Percentiles rank a stretch among this genome's conserved stretches.
These are phyloP conservation scores for Arge pagana DNA, from an alignment of 2,888 invertebrate genomes.

Conservation along the genomic window DNA sequence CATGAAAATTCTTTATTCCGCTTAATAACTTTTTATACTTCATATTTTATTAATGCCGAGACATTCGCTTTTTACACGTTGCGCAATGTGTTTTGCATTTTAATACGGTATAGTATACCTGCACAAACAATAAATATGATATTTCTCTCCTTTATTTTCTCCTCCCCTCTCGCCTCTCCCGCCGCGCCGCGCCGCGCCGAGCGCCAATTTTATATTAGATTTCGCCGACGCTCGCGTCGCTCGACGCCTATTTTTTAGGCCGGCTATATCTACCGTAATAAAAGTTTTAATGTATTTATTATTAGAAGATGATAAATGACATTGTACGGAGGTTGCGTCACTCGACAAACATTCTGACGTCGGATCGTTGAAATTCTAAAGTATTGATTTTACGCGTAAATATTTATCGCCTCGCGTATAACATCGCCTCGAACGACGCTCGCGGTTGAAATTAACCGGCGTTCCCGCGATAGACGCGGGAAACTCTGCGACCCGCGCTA, in stretches of 20 bases:
- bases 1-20: conserved; percentile 49
- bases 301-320: conserved; percentile 50
- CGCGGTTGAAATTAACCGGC: no score
- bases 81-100: conserved; percentile 55
- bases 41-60: conserved; percentile 51
- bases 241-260: conserved; percentile 1
- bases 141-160: conserved; percentile 12
- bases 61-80: conserved; percentile 32
- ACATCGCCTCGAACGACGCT: no score
- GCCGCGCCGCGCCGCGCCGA: neutral
- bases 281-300: conserved; percentile 50
- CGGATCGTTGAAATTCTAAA: neutral
- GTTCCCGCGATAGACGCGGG: no score
- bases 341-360: conserved; percentile 15
- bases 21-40: conserved; percentile 53
- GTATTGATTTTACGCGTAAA: conserved; percentile 16
- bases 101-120: conserved; percentile 39
- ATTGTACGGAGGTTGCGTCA: conserved; percentile 39
- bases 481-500: no score
- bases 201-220: neutral
- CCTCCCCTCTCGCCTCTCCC: conserved; percentile 7
- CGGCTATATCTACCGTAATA: conserved; percentile 34
- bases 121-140: conserved; percentile 2
- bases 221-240: conserved; percentile 7
- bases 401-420: conserved; percentile 15